phyloP scores from a whole-genome alignment of 2,888 invertebrate genomes.

The Lycia hirtaria region DNA sequence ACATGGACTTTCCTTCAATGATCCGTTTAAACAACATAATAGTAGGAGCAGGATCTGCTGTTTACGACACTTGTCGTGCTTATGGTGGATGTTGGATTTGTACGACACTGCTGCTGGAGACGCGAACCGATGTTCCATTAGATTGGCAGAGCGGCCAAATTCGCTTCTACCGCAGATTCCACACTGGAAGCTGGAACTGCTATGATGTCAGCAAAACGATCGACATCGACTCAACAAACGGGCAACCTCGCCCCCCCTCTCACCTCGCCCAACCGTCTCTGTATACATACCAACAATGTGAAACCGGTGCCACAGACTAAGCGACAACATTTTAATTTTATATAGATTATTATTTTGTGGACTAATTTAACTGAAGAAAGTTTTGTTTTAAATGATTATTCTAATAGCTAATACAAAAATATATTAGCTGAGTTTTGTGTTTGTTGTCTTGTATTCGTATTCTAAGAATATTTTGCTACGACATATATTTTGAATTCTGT shows the following conservation, averaged over 20 bases:
- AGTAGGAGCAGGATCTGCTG: constrained; percentile 79
- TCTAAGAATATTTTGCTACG: not conserved
- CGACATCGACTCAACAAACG: constrained; percentile 55
- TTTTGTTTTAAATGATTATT: not conserved
- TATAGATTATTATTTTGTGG: not conserved
- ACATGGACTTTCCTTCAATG: constrained; percentile 84
- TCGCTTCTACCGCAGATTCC: constrained; percentile 73
- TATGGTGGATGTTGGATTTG: constrained; percentile 78
- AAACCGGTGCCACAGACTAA: constrained; percentile 60
- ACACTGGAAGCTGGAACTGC: constrained; percentile 54
- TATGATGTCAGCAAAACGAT: constrained; percentile 46
- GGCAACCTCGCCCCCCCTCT: constrained; percentile 44
- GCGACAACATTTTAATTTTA: constrained; percentile 30
- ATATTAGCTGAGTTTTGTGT: not conserved
- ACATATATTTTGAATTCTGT: constrained; percentile 36
- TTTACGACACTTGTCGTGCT: constrained; percentile 78
- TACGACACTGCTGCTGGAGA: constrained; percentile 71
- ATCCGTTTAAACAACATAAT: constrained; percentile 86
- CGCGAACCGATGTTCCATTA: constrained; percentile 82
- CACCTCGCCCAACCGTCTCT: constrained; percentile 28
- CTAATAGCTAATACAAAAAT: not conserved
- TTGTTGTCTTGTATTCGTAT: not conserved
- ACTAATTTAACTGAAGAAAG: not conserved
- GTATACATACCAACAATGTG: constrained; percentile 42
- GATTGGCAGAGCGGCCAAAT: constrained; percentile 78